A percentile compares a stretch with the other conserved stretches of the same genome.
Evolutionary conservation across 2,888 invertebrate genomes (phyloP).

Genomic region (Nineta flava): DNA sequence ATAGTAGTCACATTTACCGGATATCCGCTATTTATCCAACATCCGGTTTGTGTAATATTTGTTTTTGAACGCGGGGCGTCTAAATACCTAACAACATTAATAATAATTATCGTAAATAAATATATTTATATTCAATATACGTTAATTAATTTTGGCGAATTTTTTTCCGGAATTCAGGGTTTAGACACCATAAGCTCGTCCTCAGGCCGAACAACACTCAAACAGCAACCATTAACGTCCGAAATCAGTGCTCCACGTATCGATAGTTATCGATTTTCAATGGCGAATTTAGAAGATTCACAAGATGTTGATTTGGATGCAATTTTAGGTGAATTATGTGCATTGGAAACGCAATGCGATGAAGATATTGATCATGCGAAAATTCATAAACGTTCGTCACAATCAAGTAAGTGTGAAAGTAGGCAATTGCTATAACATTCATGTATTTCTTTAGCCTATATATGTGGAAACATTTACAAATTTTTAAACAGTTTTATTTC

Average conservation of each 20-base stretch:
- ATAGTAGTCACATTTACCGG: background rate
- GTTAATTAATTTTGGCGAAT: background rate
- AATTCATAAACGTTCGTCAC: slow-evolving; percentile 19
- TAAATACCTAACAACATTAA: too few relatives aligned
- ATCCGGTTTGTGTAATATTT: too few relatives aligned
- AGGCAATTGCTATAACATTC: slow-evolving; percentile 9
- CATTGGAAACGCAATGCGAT: slow-evolving; percentile 60
- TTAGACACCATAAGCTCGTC: slow-evolving; percentile 41
- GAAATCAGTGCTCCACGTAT: slow-evolving; percentile 69
- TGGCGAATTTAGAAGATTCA: slow-evolving; percentile 91
- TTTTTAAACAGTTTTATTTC: too few relatives aligned
- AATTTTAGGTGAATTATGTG: slow-evolving; percentile 87
- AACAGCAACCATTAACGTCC: slow-evolving; percentile 45
- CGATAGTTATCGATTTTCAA: slow-evolving; percentile 83
- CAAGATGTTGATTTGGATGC: slow-evolving; percentile 95
- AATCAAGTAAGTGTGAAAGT: slow-evolving; percentile 23
- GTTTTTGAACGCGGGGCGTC: too few relatives aligned
- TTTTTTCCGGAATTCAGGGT: slow-evolving; percentile 33
- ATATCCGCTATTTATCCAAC: background rate
- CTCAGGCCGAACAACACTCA: slow-evolving; percentile 23
- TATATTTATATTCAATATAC: background rate
- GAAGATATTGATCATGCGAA: slow-evolving; percentile 32
- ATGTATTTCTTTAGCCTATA: too few relatives aligned
- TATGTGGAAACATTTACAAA: too few relatives aligned
- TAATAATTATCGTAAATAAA: too few relatives aligned